Conservation (phyloP, 2,113 vertebrate genomes). For the Trogon surrucura region DNA sequence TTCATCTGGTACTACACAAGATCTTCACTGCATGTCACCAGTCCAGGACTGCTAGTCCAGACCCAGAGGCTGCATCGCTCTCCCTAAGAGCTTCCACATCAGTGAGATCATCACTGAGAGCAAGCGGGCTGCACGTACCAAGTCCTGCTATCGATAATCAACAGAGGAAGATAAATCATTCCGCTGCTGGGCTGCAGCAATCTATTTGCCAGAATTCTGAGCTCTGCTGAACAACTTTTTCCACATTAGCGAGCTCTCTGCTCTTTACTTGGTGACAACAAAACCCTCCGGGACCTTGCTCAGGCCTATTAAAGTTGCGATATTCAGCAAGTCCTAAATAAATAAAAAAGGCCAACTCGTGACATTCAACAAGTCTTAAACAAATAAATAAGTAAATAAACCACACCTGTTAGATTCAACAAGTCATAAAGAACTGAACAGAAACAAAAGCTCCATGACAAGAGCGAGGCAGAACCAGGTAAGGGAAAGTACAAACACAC, state of each 20-base stretch:
- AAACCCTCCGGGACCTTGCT: background rate
- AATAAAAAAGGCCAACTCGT: background rate
- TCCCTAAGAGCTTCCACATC: background rate
- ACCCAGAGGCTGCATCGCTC: background rate
- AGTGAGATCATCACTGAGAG: background rate
- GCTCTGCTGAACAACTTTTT: background rate
- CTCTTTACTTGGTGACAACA: background rate
- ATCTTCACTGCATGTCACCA: background rate
- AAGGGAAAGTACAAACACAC: rapidly evolving
- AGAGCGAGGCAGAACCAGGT: background rate
- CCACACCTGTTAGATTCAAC: too few species aligned
- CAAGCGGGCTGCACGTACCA: background rate
- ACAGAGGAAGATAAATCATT: background rate
- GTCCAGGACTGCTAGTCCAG: background rate
- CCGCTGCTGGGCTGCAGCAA: background rate
- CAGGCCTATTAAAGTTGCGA: background rate
- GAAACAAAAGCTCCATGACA: background rate
- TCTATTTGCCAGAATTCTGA: background rate
- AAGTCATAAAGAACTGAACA: too few species aligned
- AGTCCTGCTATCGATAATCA: background rate
- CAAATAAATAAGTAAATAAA: background rate
- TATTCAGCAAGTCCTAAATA: background rate
- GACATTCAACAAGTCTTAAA: background rate
- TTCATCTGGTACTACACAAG: background rate
- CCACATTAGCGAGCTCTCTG: background rate